Base-by-base conservation (phyloP, 2,113 vertebrate species). In the Neofelis nebulosa region DNA sequence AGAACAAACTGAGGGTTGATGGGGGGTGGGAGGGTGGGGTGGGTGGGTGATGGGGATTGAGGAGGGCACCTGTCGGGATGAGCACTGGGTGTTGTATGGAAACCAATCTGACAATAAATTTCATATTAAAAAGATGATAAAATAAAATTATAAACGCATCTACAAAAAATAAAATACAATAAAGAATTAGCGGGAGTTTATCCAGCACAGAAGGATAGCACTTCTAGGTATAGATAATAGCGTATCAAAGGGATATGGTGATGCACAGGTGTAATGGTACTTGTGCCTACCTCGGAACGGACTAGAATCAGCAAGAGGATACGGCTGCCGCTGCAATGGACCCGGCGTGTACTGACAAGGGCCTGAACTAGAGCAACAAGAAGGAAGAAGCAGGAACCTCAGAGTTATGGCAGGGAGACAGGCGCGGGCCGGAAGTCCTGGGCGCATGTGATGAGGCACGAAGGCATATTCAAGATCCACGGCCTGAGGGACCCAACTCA, bases 401-500 rank as follows among this genome's bases (percentile, higher is more conserved):
- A 38, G 16, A 38, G 38, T 7, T 29, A 41, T 16, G 36, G 41
- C 12, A 61, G 52, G 31, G 25, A 78, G 68, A 38, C 8, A 84
- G 33, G 11, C 29, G 7, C 14, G 36, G 5, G 3, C 25, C 9
- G 0, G 8, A 83, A 18, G 12, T 16, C 25, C 16, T n/a, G 6
- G 33, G 10, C 66, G 7, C 25, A 15, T 55, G 38, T 73, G 7
- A 25, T 21, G 7, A 50, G 6, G 18, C 29, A 57, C 74, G 18
- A n/a, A 8, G 36, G n/a, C 74, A 84, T 61, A 61, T 52, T 36
- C 82, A 50, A 55, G 63, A 84, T 76, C 36, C 61, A 11, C 82
- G 25, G 7, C 21, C 21, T 50, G 15, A 33, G 29, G 3, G 45
- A 83, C 21, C 12, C 33, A 33, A 82, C 19, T 25, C 73, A 84